A percentile compares a stretch with the other conserved stretches of the same genome.
phyloP scores from a whole-genome alignment of 2,888 invertebrate genomes.

The Hypsopygia costalis region DNA sequence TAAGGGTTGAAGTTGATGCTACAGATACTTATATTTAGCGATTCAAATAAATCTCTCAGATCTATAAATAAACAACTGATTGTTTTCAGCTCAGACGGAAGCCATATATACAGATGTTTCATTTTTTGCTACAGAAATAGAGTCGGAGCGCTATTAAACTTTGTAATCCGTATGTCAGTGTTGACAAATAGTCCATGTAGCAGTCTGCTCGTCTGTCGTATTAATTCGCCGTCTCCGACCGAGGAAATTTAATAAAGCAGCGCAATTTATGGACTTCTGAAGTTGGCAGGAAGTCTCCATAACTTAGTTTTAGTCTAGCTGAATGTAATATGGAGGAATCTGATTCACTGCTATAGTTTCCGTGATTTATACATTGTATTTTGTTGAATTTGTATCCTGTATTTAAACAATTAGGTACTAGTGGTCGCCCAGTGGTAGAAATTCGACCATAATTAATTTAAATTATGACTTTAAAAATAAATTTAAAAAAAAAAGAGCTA shows the following conservation, averaged over 20 bases:
- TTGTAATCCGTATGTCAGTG: slow-evolving; percentile 30
- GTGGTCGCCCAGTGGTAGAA: too few relatives aligned
- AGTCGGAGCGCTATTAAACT: slow-evolving; percentile 27
- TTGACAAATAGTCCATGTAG: slow-evolving; percentile 44
- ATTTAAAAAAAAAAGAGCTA: too few relatives aligned
- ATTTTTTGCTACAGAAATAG: slow-evolving; percentile 38
- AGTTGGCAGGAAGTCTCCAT: slow-evolving; percentile 42
- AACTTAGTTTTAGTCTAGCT: slow-evolving; percentile 17
- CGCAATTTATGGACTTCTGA: slow-evolving; percentile 39
- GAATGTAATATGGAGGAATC: too few relatives aligned
- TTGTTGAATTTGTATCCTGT: too few relatives aligned
- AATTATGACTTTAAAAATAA: too few relatives aligned
- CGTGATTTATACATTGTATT: too few relatives aligned
- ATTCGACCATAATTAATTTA: too few relatives aligned
- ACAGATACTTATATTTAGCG: too few relatives aligned
- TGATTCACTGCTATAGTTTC: too few relatives aligned
- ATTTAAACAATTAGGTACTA: too few relatives aligned
- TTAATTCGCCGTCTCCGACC: slow-evolving; percentile 39
- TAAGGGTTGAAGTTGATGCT: too few relatives aligned
- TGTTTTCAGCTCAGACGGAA: slow-evolving; percentile 46
- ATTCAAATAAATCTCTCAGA: too few relatives aligned
- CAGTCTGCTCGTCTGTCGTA: slow-evolving; percentile 31
- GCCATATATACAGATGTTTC: slow-evolving; percentile 43
- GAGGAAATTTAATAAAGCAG: slow-evolving; percentile 52
- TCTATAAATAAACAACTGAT: slow-evolving; percentile 23